Evolutionary conservation across 2,888 invertebrate species (phyloP).

Genomic region (Oligia strigilis): DNA sequence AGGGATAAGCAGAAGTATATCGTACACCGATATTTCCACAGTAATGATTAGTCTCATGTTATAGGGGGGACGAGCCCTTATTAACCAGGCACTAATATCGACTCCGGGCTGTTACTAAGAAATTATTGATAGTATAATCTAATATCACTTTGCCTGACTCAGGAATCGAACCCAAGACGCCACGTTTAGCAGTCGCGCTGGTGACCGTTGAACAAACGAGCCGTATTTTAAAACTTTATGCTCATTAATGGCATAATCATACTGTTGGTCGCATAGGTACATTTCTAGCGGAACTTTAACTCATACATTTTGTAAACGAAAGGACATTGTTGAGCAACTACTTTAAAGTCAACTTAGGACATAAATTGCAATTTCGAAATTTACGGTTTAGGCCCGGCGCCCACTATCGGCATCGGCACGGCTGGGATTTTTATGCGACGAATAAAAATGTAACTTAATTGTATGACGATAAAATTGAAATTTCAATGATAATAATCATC

Average conservation of each 20-base stretch:
- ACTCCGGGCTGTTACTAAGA: too few species aligned
- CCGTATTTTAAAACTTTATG: constrained; percentile 6
- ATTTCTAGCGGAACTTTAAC: too few species aligned
- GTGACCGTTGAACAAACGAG: too few species aligned
- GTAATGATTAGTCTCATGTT: not conserved
- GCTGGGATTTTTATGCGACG: too few species aligned
- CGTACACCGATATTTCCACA: not conserved
- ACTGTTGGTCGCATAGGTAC: too few species aligned
- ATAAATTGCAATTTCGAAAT: constrained; percentile 1
- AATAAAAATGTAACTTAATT: too few species aligned
- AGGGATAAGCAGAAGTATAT: not conserved
- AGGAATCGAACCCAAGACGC: not conserved
- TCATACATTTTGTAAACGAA: constrained; percentile 5
- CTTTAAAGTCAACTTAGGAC: not conserved
- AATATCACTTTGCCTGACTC: not conserved
- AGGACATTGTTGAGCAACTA: constrained; percentile 9
- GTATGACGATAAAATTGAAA: too few species aligned
- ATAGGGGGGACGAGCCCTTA: not conserved
- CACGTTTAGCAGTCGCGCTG: not conserved
- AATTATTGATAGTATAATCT: too few species aligned
- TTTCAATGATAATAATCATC: too few species aligned
- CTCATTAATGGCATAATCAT: too few species aligned
- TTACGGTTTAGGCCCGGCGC: too few species aligned
- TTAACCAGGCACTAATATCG: not conserved
- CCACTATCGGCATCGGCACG: too few species aligned